Percentiles rank a stretch among this genome's conserved stretches.
These are phyloP conservation scores for Petrocephalus microphthalmus DNA, from an alignment of 2,113 vertebrate genomes.

Conservation along the genomic window DNA sequence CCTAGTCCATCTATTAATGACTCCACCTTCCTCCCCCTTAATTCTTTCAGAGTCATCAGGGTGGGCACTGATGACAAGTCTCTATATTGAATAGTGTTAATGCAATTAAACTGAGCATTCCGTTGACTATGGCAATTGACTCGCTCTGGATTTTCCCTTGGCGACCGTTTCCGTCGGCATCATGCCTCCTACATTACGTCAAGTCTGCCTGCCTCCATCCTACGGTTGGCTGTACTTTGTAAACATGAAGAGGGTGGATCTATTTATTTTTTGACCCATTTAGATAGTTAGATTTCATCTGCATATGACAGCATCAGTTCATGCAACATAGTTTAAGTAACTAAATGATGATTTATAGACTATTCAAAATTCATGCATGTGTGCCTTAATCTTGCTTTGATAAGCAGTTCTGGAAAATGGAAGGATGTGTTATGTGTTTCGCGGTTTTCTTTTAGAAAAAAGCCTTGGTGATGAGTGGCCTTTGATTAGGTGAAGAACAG, in stretches of 20 bases:
- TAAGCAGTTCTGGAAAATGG: neutral
- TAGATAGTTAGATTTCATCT: neutral
- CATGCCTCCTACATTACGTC: neutral
- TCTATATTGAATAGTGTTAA: slow-evolving; percentile 11
- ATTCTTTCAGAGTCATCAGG: neutral
- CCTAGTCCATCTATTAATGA: slow-evolving; percentile 9
- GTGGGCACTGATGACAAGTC: neutral
- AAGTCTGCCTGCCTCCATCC: neutral
- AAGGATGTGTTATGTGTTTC: neutral
- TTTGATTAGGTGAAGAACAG: neutral
- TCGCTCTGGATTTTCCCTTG: neutral
- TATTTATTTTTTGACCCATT: neutral
- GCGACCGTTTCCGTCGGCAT: neutral
- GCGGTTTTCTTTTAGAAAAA: neutral
- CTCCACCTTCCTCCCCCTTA: neutral
- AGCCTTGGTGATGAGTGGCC: neutral
- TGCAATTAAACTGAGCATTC: neutral
- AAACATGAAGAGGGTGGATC: too few relatives aligned
- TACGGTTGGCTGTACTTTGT: neutral
- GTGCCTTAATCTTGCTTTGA: neutral
- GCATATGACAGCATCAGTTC: neutral
- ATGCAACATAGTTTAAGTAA: neutral
- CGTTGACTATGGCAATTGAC: neutral
- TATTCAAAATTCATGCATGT: neutral
- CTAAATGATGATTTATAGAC: neutral